Evolutionary conservation across 2,888 invertebrate species (phyloP).

Genomic region (Carcina quercana): DNA sequence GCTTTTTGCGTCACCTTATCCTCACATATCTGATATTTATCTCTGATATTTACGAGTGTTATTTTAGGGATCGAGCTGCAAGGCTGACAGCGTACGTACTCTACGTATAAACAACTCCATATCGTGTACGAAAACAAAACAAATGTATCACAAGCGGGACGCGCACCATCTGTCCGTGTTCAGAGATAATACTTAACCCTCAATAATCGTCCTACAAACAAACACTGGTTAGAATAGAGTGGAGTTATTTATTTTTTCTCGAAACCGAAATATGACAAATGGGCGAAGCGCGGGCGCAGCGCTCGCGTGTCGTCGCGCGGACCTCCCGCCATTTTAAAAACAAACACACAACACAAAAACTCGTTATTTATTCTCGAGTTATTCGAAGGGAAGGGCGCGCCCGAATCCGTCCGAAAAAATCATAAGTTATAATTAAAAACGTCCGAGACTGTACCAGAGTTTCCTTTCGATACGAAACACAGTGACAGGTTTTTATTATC

Average conservation of each 20-base stretch:
- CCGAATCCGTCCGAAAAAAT: conserved; percentile 68
- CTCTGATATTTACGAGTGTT: neutral
- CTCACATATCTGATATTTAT: neutral
- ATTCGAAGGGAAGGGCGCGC: conserved; percentile 67
- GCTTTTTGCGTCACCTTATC: neutral
- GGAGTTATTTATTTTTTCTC: conserved; percentile 67
- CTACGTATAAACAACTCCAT: too few relatives aligned
- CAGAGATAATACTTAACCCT: conserved; percentile 61
- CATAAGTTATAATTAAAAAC: conserved; percentile 71
- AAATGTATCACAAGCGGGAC: conserved; percentile 34
- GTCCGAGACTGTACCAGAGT: conserved; percentile 32
- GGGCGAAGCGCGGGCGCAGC: conserved; percentile 49
- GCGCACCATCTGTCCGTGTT: conserved; percentile 54
- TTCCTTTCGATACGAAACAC: conserved; percentile 3
- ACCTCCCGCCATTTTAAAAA: conserved; percentile 75
- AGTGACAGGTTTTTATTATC: conserved; percentile 10
- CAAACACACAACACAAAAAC: conserved; percentile 71
- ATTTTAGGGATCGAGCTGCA: too few relatives aligned
- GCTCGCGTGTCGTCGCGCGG: conserved; percentile 72
- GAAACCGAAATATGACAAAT: conserved; percentile 71
- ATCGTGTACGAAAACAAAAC: conserved; percentile 28
- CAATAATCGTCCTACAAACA: conserved; percentile 65
- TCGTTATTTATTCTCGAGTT: conserved; percentile 70
- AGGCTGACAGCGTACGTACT: too few relatives aligned
- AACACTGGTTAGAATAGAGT: conserved; percentile 63